Base-by-base conservation (phyloP, 1,140 invertebrate species). In the Hyles vespertilio region DNA sequence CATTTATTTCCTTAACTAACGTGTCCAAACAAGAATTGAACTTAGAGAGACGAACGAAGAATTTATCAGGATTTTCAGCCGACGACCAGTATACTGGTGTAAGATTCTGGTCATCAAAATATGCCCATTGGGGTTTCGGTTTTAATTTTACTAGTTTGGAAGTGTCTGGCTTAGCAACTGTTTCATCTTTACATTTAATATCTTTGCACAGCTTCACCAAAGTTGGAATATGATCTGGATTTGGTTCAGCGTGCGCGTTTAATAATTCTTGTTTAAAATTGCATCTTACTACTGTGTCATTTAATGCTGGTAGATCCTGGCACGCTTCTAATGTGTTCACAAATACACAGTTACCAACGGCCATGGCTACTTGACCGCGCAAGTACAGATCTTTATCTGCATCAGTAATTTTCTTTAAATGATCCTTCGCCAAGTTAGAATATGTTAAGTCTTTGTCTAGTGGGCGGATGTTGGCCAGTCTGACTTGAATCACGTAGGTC, bases 361-460 rank as follows among this genome's bases (percentile, higher is more conserved):
- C 72, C 56, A 89, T 48, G 4, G 59, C 59, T 5, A 89, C 70
- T 56, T 71, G 67, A 5, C 76, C 87, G 68, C 75, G 78, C 44
- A 87, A 51, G 48, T 81, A 81, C 3, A 84, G 32, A 9, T 78
- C 70, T 40, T 81, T 63, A 45, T 88, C 72, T 12, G 62, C 58
- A 7, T 74, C 69, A n/a, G 72, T 73, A 3, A 83, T 58, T 58
- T 70, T 73, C 50, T 77, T 81, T 2, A 89, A 22, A 3, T 70
- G 57, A 8, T 81, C 32, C 45, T 59, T 63, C 9, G 80, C 80
- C 33, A 80, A 34, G 8, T 77, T 61, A 9, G 84, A 86, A 58
- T 81, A 90, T 0, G 75, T 78, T 3, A 80, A 60, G 51, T 89
- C 87, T 62, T 76, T 84, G 34, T 85, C 87, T 63, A 76, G 75